Evolutionary conservation across 2,113 vertebrate genomes (phyloP).

Genomic region (Neodon shergylaensis): DNA sequence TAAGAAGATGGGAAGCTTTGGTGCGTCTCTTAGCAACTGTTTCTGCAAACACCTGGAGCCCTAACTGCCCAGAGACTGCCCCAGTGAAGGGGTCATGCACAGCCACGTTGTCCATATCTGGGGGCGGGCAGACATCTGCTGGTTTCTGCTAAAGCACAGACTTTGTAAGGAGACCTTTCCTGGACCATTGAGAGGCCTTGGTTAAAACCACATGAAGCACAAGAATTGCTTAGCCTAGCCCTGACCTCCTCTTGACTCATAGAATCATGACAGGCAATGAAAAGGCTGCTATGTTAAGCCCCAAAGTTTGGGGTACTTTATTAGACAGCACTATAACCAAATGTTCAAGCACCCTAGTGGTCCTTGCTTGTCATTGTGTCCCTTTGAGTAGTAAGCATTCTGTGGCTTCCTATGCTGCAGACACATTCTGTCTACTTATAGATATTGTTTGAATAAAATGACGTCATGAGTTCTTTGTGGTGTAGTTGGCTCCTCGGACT

Average conservation of each 20-base stretch:
- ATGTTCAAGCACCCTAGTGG: not conserved
- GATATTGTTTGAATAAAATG: not conserved
- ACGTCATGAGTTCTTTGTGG: not conserved
- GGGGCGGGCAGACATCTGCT: not conserved
- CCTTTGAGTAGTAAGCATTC: not conserved
- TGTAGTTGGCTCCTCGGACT: slow-evolving; percentile 23
- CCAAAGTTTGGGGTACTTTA: not conserved
- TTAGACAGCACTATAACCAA: not conserved
- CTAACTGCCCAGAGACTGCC: not conserved
- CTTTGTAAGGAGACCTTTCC: not conserved
- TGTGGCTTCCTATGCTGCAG: not conserved
- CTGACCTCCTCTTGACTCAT: slow-evolving; percentile 37
- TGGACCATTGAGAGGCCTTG: not conserved
- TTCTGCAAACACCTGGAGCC: not conserved
- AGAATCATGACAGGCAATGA: not conserved
- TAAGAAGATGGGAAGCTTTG: not conserved
- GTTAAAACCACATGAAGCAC: not conserved
- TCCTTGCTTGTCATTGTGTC: not conserved
- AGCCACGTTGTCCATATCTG: not conserved
- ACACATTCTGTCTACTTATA: not conserved
- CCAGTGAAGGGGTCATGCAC: not conserved
- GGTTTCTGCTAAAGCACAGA: not conserved
- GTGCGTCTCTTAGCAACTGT: not conserved
- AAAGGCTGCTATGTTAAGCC: not conserved
- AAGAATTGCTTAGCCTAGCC: not conserved